Evolutionary conservation across 2,888 invertebrate genomes (phyloP).

Genomic region (Cremastinae sp.): DNA sequence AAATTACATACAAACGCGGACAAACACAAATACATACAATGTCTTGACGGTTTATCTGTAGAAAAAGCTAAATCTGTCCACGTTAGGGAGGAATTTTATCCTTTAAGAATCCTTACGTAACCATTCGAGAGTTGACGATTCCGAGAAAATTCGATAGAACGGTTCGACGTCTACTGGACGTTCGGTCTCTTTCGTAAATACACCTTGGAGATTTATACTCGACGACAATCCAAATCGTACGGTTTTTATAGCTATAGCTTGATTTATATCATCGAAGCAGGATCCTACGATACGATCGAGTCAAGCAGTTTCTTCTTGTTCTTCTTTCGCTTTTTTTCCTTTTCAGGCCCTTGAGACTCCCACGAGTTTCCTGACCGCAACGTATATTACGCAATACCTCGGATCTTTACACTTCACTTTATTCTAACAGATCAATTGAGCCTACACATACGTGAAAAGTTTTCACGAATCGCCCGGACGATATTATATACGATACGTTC

Average conservation of each 20-base stretch:
- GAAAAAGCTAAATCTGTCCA: background rate
- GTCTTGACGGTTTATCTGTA: background rate
- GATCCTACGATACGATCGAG: background rate
- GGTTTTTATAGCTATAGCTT: background rate
- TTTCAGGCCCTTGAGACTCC: constrained; percentile 34
- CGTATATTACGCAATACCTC: constrained; percentile 4
- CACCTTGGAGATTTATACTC: constrained; percentile 19
- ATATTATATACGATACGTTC: constrained; percentile 15
- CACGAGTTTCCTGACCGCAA: constrained; percentile 15
- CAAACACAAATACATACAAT: no score
- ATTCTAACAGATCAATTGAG: constrained; percentile 6
- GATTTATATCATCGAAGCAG: constrained; percentile 11
- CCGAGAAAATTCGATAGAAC: constrained; percentile 14
- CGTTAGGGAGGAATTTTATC: background rate
- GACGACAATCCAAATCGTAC: constrained; percentile 17
- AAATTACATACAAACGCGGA: no score
- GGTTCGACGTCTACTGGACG: constrained; percentile 7
- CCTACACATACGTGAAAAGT: constrained; percentile 5
- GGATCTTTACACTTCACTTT: constrained; percentile 12
- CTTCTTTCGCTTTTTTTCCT: background rate
- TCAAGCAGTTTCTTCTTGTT: background rate
- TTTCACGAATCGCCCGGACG: constrained; percentile 11
- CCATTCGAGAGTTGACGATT: background rate
- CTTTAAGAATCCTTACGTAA: background rate
- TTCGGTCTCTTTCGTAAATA: constrained; percentile 21